phyloP scores from a whole-genome alignment of 2,797 vertebrate species.

The Sebastolobus altivelis region DNA sequence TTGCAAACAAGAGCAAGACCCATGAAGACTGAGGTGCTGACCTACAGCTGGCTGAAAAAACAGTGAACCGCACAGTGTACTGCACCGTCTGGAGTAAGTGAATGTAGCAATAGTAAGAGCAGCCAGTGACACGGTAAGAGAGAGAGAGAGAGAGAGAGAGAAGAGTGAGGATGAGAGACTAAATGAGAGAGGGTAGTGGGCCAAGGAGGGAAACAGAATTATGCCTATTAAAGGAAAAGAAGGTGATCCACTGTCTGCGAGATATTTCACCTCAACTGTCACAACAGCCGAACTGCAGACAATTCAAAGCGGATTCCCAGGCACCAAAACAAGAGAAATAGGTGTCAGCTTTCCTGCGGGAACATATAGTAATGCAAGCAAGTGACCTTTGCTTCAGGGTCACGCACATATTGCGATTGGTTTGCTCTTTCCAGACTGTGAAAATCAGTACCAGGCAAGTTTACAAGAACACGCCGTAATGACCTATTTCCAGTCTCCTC shows the following conservation, averaged over 20 bases:
- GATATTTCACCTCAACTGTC: slow-evolving; percentile 53
- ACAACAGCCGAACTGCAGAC: slow-evolving; percentile 34
- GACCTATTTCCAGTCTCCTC: slow-evolving; percentile 49
- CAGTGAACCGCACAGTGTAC: slow-evolving; percentile 2
- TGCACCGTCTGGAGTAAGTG: slow-evolving; percentile 19
- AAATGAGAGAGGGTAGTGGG: slow-evolving; percentile 13
- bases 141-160: slow-evolving; percentile 16
- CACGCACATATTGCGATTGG: slow-evolving; percentile 1
- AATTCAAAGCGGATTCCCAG: not conserved
- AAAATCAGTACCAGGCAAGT: slow-evolving; percentile 43
- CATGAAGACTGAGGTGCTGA: slow-evolving; percentile 64
- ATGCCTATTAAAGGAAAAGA: slow-evolving; percentile 74
- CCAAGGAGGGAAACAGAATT: slow-evolving; percentile 42
- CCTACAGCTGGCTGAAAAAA: slow-evolving; percentile 27
- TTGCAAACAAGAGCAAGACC: slow-evolving; percentile 66
- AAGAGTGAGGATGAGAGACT: not conserved
- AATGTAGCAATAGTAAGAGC: slow-evolving; percentile 8
- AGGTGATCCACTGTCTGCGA: slow-evolving; percentile 25
- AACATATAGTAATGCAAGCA: not conserved
- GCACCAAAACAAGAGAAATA: slow-evolving; percentile 14
- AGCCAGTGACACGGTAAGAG: not conserved
- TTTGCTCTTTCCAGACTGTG: slow-evolving; percentile 30
- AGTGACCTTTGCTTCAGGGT: not conserved
- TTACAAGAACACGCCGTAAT: slow-evolving; percentile 40
- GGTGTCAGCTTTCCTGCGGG: not conserved